These are phyloP conservation scores for Pungitius pungitius DNA, from an alignment of 2,113 vertebrate species.

Conservation along the genomic window DNA sequence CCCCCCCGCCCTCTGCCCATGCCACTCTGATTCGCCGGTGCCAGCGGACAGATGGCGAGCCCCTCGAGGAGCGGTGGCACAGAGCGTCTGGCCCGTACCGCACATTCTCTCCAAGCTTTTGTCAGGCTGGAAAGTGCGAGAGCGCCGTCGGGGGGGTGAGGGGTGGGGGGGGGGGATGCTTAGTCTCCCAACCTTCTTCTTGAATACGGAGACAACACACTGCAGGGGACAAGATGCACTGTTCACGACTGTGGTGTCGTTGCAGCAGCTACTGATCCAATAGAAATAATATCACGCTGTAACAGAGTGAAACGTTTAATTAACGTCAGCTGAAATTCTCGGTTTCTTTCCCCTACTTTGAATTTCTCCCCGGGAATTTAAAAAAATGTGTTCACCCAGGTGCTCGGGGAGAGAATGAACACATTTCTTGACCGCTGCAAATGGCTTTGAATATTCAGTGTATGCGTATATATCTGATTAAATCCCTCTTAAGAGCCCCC, in stretches of 20 bases:
- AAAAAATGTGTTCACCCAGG: slow-evolving; percentile 66
- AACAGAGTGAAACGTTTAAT: not conserved
- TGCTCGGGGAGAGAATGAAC: slow-evolving; percentile 54
- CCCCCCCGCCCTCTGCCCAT: slow-evolving; percentile 30
- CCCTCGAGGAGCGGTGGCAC: slow-evolving; percentile 74
- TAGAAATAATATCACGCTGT: slow-evolving; percentile 3
- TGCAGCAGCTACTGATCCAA: slow-evolving; percentile 33
- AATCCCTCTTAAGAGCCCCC: slow-evolving; percentile 75
- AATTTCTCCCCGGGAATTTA: slow-evolving; percentile 10
- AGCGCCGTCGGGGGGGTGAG: slow-evolving; percentile 39
- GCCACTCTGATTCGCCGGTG: slow-evolving; percentile 73
- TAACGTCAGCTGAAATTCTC: not conserved
- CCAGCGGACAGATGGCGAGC: slow-evolving; percentile 79
- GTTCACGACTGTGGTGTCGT: slow-evolving; percentile 39
- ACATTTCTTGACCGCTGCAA: slow-evolving; percentile 70
- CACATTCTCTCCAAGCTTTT: slow-evolving; percentile 71
- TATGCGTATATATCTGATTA: slow-evolving; percentile 70
- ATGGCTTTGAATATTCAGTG: slow-evolving; percentile 79
- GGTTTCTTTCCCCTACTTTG: slow-evolving; percentile 15
- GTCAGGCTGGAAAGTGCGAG: slow-evolving; percentile 59
- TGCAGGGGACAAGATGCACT: slow-evolving; percentile 41
- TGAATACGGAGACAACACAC: slow-evolving; percentile 49
- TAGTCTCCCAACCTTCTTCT: slow-evolving; percentile 35
- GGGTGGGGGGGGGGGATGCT: not conserved
- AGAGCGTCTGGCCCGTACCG: slow-evolving; percentile 68